Percentiles rank a stretch among this genome's conserved stretches.
Evolutionary conservation across 2,888 invertebrate species (phyloP).

Genomic region (Bhutanitis thaidina): DNA sequence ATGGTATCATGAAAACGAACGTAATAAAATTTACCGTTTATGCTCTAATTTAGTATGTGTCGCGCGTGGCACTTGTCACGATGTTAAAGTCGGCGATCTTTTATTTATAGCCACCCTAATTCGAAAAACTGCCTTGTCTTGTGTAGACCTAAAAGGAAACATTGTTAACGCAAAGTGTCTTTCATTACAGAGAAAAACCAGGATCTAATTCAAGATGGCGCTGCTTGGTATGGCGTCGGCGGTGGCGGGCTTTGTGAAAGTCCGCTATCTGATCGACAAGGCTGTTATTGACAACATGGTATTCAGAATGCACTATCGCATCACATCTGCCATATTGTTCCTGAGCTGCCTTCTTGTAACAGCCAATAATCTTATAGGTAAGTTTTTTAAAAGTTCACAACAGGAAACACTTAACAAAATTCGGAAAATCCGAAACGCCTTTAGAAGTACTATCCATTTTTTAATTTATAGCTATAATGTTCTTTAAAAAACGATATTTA

Average conservation of each 20-base stretch:
- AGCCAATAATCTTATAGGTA: constrained; percentile 94
- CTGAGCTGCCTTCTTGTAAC: constrained; percentile 92
- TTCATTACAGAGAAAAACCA: constrained; percentile 29
- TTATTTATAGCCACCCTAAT: constrained; percentile 54
- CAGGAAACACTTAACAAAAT: too few relatives aligned
- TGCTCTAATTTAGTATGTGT: constrained; percentile 63
- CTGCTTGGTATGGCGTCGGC: constrained; percentile 92
- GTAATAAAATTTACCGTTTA: constrained; percentile 60
- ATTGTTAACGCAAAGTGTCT: too few relatives aligned
- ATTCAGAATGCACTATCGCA: constrained; percentile 92
- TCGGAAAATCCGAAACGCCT: too few relatives aligned
- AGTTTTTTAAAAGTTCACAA: too few relatives aligned
- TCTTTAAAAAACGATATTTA: too few relatives aligned
- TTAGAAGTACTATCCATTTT: too few relatives aligned
- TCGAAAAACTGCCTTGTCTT: constrained; percentile 36
- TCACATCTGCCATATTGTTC: constrained; percentile 92
- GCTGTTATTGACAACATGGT: constrained; percentile 94
- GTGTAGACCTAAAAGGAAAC: too few relatives aligned
- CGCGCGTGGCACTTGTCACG: constrained; percentile 63
- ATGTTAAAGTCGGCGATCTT: constrained; percentile 29
- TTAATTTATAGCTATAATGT: too few relatives aligned
- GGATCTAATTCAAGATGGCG: constrained; percentile 80
- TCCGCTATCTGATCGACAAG: constrained; percentile 92
- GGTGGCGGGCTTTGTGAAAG: constrained; percentile 94
- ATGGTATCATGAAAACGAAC: constrained; percentile 35